Base-by-base conservation (phyloP, 2,888 invertebrate genomes). In the Chironomus tentans region DNA sequence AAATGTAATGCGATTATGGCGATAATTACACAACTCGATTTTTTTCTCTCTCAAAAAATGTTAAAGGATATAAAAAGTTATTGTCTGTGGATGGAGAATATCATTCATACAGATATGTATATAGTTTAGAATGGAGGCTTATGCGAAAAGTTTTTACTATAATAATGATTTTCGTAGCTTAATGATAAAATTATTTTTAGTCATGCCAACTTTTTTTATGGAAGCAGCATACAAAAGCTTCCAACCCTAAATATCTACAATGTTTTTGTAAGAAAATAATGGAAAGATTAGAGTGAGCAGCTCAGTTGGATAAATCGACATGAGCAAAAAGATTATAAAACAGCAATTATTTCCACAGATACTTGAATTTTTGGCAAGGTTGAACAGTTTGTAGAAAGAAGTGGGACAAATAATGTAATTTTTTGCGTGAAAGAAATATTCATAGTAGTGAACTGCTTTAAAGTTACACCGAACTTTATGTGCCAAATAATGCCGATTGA, bases 1-100 rank as follows among this genome's bases (percentile, higher is more conserved):
- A 65, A 24, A 24, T 22, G 21, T 65, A 65, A 65, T 65, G 24
- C 65, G 65, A 65, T 65, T 65, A 65, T 65, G 24, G 24, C 21
- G 65, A 65, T 65, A 65, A 65, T 65, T 65, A 65, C 21, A 65
- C 65, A 65, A 24, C 65, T 65, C 22, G 65, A 65, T 18, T 65
- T 24, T 24, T 24, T 65, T 22, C 24, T 22, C 13, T 65, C 65
- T 65, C 13, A 3, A 15, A n/a, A 50, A 15, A 50, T 50, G 6
- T 15, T n/a, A 50, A 50, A 50, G 50, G 50, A 50, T n/a, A 50
- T 38, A 38, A 15, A 50, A 50, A 50, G 50, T 18, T 50, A 15
- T 15, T 15, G n/a, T 50, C 5, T 56, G n/a, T 56, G 56, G 18
- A 5, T 4, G 3, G 7, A 18, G 56, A 56, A n/a, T 56, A 56